These are phyloP conservation scores for Onthophagus sagittarius DNA, from an alignment of 2,888 invertebrate genomes.

Conservation along the genomic window DNA sequence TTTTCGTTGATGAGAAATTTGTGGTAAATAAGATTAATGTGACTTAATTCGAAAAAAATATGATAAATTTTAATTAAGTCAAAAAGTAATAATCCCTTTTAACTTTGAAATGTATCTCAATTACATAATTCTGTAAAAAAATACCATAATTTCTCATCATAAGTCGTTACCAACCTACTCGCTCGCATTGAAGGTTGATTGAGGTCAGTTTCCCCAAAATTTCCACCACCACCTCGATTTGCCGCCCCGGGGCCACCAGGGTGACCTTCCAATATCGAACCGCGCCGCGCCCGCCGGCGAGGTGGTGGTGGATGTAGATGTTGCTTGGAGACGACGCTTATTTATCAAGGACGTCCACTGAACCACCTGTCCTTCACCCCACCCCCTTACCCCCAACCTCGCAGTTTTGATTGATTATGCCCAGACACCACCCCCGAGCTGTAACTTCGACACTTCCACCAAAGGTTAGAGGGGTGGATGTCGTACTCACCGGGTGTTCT, in stretches of 20 bases:
- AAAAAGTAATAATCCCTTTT: no score
- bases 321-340: slow-evolving; percentile 32
- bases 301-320: slow-evolving; percentile 27
- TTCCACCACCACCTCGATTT: background rate
- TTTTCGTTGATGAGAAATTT: no score
- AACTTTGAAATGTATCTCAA: no score
- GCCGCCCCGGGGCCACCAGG: slow-evolving; percentile 20
- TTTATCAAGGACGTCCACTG: slow-evolving; percentile 34
- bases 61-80: no score
- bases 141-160: no score
- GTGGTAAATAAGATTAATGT: no score
- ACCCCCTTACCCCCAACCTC: background rate
- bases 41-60: no score
- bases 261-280: slow-evolving; percentile 34
- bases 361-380: slow-evolving; percentile 31
- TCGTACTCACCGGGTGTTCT: background rate
- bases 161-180: no score
- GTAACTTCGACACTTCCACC: slow-evolving; percentile 2
- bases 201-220: background rate
- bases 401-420: slow-evolving; percentile 30
- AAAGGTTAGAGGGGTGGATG: background rate
- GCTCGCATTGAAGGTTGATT: background rate
- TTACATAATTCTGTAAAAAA: no score
- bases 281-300: slow-evolving; percentile 12
- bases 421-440: slow-evolving; percentile 17